Base-by-base conservation (phyloP, 2,797 vertebrate species). In the Myotis myotis region DNA sequence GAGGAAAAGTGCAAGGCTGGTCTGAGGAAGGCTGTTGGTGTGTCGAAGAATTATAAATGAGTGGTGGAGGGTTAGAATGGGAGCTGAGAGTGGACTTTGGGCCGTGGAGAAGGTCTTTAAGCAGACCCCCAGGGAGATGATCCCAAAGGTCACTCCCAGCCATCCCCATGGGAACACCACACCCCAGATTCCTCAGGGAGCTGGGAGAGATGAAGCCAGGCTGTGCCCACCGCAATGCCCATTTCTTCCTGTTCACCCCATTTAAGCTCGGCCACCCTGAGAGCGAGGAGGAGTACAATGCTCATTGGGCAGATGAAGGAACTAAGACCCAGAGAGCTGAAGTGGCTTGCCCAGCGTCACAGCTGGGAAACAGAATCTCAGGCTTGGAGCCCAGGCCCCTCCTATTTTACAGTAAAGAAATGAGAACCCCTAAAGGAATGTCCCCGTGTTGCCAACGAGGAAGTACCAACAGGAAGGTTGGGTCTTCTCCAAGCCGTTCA, bases 401-500 rank as follows among this genome's bases (percentile, higher is more conserved):
- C 17, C 84, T 49, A 3, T 76, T 83, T 89, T 16, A 81, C 70
- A 70, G 71, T 93, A 41, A 95, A 62, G 44, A 53, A 85, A 87
- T 12, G 22, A 82, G 74, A 89, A 74, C 33, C 78, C 78, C 51
- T 55, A 62, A 62, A 11, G 51, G 83, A 82, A 79, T 62, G 64
- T 85, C 89, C 82, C 75, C 23, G 17, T 74, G 84, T 74, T 92
- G 30, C 74, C 17, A 19, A 80, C 64, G 49, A 96, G 78, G 92
- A 96, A 96, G 70, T 55, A 10, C 49, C 89, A 75, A 47, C n/a
- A 57, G 20, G 64, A 86, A 93, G 71, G 12, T 8, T 85, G 60
- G 76, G 74, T 87, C 68, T 93, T 80, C 71, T 92, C 86, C 38
- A 57, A 51, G 72, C 44, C 6, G 1, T 93, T 91, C 82, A 30